phyloP scores from a whole-genome alignment of 1,140 invertebrate species.

The Branchinecta lynchi region DNA sequence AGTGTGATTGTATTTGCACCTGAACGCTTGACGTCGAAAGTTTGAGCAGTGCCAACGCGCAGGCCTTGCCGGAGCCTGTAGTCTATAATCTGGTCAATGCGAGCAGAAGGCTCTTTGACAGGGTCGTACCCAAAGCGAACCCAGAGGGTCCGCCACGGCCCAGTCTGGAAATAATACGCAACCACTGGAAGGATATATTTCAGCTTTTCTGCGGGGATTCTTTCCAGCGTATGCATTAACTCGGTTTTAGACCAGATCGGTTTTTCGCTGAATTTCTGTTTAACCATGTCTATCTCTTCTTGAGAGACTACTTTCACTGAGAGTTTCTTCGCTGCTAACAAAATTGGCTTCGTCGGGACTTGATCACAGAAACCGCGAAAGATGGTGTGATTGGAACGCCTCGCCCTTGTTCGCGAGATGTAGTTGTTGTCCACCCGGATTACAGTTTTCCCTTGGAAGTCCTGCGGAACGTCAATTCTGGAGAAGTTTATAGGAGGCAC shows the following conservation, averaged over 20 bases:
- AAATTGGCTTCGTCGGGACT: slow-evolving; percentile 38
- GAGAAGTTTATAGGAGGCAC: slow-evolving; percentile 60
- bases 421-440: slow-evolving; percentile 31
- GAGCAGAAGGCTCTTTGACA: slow-evolving; percentile 51
- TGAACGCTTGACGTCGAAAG: slow-evolving; percentile 19
- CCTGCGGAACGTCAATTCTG: slow-evolving; percentile 46
- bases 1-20: slow-evolving; percentile 16
- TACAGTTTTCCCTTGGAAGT: slow-evolving; percentile 27
- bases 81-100: slow-evolving; percentile 71
- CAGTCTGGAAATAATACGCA: slow-evolving; percentile 66
- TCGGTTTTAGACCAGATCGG: slow-evolving; percentile 72
- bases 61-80: slow-evolving; percentile 47
- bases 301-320: slow-evolving; percentile 35
- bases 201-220: slow-evolving; percentile 43
- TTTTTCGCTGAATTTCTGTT: slow-evolving; percentile 40
- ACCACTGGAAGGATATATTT: slow-evolving; percentile 63
- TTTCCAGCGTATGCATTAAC: slow-evolving; percentile 43
- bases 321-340: slow-evolving; percentile 35
- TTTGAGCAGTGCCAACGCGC: slow-evolving; percentile 20
- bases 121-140: slow-evolving; percentile 73
- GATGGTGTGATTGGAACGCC: slow-evolving; percentile 39
- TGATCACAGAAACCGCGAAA: slow-evolving; percentile 38
- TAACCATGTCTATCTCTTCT: slow-evolving; percentile 34
- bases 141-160: slow-evolving; percentile 77
- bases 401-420: slow-evolving; percentile 38